Evolutionary conservation across 2,888 invertebrate species (phyloP), one percentile per base, ranked within the genome.

Genomic region (Tanypteryx hageni): DNA sequence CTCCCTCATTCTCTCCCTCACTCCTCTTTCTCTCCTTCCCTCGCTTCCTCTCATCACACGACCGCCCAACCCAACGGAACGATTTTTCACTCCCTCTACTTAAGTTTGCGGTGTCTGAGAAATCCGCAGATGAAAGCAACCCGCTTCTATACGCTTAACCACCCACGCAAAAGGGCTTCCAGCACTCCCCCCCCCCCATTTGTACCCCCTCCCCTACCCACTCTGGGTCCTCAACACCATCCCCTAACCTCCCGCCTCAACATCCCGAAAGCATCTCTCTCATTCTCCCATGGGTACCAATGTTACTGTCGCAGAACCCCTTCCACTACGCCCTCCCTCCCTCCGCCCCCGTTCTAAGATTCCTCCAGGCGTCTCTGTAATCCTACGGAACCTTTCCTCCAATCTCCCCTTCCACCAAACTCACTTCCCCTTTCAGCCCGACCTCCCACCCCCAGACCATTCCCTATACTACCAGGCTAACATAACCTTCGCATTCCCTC

Each of bases 61-160:
- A 8, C n/a, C 11, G 13, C 89, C 64, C 89, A 22, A 13, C 1
- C 59, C 31, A 16, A 58, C 7, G 57, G 61, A 31, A 64, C 89
- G 89, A 89, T 89, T 89, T 89, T 89, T 89, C 89, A 64, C 57
- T 89, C 68, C 89, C 64, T 64, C 89, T 83, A 10, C 64, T 56
- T 64, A 89, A 89, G 89, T 89, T 89, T 89, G 89, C 89, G 89
- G 89, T 44, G 89, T 89, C 64, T 89, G 64, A 89, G 89, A 89
- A 89, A 89, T 89, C 89, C 89, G 44, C 89, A 68, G 89, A 68
- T 89, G 89, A 89, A 89, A 89, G 89, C 59, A 61, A 44, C 31
- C 86, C 64, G 64, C 89, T 68, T 44, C 44, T 44, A 64, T 89
- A 76, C 76, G 76, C 27, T 76, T 61, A 64, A 89, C 89, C 64